Conservation (phyloP, 1,140 invertebrate genomes). For the Diorhabda carinulata region DNA sequence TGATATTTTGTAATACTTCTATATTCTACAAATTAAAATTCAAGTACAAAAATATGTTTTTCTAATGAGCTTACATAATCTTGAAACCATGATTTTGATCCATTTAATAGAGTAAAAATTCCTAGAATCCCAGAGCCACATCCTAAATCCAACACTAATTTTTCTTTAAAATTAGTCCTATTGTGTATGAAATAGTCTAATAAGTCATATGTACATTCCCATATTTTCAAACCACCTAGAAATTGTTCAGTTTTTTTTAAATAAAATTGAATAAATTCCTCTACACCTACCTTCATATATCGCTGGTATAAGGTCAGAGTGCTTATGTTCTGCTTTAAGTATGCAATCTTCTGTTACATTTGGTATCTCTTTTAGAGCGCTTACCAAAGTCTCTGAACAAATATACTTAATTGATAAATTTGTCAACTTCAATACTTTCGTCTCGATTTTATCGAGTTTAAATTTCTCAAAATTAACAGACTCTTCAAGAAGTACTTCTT, state of each 20-base stretch:
- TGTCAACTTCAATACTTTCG: background rate
- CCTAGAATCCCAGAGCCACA: constrained; percentile 83
- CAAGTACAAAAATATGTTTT: background rate
- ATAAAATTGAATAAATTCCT: constrained; percentile 19
- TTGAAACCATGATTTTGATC: constrained; percentile 71
- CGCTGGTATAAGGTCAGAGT: constrained; percentile 67
- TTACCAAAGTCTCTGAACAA: constrained; percentile 23
- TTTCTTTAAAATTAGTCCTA: constrained; percentile 49
- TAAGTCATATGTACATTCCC: constrained; percentile 83
- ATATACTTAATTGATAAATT: constrained; percentile 12
- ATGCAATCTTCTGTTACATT: constrained; percentile 43
- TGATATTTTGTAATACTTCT: constrained; percentile 68
- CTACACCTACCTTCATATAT: constrained; percentile 67
- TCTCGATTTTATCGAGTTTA: background rate
- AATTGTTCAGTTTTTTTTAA: constrained; percentile 22
- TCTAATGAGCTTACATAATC: constrained; percentile 74
- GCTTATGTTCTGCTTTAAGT: constrained; percentile 58
- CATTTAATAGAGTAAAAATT: constrained; percentile 63
- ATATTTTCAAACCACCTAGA: constrained; percentile 80
- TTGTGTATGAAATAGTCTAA: constrained; percentile 58
- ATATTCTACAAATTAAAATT: constrained; percentile 60
- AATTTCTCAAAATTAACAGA: too few species aligned
- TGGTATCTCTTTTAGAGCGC: constrained; percentile 17
- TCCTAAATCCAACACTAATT: constrained; percentile 73
- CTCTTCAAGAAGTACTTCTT: background rate